phyloP scores from a whole-genome alignment of 2,113 vertebrate genomes.

The Cettia cetti region DNA sequence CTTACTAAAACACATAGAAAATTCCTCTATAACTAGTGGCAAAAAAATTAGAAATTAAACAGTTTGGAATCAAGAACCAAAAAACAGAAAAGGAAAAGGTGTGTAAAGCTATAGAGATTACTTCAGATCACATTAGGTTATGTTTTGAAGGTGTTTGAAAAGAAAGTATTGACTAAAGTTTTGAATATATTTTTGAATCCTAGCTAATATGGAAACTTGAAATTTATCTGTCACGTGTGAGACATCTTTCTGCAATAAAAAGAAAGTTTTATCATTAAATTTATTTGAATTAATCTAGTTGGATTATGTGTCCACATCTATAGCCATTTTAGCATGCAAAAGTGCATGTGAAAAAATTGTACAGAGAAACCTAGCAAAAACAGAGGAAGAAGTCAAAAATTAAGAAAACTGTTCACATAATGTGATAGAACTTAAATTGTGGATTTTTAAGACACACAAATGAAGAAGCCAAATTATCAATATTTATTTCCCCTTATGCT shows the following conservation, averaged over 20 bases:
- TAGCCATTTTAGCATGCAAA: neutral
- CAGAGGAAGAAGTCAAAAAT: neutral
- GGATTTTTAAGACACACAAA: neutral
- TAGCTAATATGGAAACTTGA: neutral
- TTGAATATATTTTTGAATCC: neutral
- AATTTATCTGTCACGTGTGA: neutral
- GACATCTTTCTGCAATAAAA: neutral
- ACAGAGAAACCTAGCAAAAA: neutral
- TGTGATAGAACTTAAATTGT: neutral
- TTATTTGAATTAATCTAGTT: neutral
- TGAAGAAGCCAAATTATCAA: neutral
- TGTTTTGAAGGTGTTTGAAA: neutral
- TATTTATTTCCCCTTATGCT: accelerated
- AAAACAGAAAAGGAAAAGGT: neutral
- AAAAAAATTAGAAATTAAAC: neutral
- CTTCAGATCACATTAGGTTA: neutral
- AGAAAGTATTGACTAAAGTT: neutral
- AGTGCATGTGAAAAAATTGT: neutral
- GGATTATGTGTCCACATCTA: neutral
- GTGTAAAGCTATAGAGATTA: neutral
- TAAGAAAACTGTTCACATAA: neutral
- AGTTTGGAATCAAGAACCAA: neutral
- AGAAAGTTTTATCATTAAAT: neutral
- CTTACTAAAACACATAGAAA: neutral
- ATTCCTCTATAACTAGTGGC: neutral